These are phyloP conservation scores for Diadegma fenestrale DNA, from an alignment of 2,888 invertebrate genomes.

Conservation along the genomic window DNA sequence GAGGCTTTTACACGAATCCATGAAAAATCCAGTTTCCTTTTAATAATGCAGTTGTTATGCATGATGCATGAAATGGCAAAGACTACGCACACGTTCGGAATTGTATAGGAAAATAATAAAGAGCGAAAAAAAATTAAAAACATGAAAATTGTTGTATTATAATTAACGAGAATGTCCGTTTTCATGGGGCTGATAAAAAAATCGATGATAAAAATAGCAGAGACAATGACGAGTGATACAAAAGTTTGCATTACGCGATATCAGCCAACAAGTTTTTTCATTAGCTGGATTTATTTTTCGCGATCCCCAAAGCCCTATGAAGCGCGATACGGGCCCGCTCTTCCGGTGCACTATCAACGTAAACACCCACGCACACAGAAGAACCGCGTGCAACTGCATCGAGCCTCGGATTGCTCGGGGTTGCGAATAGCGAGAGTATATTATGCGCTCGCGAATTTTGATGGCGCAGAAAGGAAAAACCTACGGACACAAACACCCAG, in stretches of 20 bases:
- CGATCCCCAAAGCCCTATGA: conserved; percentile 19
- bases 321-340: conserved; percentile 34
- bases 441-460: conserved; percentile 55
- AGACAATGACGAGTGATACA: background rate
- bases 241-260: background rate
- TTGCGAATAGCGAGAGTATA: conserved; percentile 57
- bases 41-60: background rate
- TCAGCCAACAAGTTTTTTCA: background rate
- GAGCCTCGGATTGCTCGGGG: conserved; percentile 44
- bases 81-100: background rate
- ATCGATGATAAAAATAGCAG: background rate
- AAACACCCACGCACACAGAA: background rate
- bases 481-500: background rate
- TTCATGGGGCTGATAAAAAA: background rate
- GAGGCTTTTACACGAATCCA: background rate
- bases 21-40: background rate
- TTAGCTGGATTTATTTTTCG: conserved; percentile 21
- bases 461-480: conserved; percentile 34
- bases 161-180: background rate
- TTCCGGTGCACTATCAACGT: background rate
- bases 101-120: background rate
- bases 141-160: background rate
- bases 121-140: background rate
- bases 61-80: background rate
- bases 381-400: background rate